Base-by-base conservation (phyloP, 2,797 vertebrate genomes). In the Poeciliopsis gracilis region DNA sequence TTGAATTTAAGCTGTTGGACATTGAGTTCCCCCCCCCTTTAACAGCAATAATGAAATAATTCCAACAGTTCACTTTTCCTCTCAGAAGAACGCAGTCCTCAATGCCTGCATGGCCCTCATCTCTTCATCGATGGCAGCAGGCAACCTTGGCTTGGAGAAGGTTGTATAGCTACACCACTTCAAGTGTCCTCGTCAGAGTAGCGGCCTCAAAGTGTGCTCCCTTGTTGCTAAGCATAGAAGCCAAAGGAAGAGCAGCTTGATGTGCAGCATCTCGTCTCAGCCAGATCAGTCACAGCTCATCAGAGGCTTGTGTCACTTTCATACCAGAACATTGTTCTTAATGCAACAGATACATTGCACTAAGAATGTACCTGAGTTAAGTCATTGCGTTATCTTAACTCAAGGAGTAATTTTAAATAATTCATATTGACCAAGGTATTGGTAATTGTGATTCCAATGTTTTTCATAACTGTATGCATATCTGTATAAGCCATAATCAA, bases 91-190 rank as follows among this genome's bases (percentile, higher is more conserved):
- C 89, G 87, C 79, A 82, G 55, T 33, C 79, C 79, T 91, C 82
- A 92, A 88, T 89, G 89, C 77, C 78, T 75, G 28, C 38, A 10
- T 1, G 38, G 63, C 72, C 76, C 59, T 85, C 77, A 38, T 77
- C 33, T 49, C 69, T 70, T 72, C 77, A 41, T 20, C 38, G 66
- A 45, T 67, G 36, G 55, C 77, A 12, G 79, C 81, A 15, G 25
- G 11, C 78, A 86, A 83, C 88, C 90, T 90, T 88, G 90, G 82
- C 78, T 86, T 91, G 72, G 90, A 89, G 88, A 90, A 84, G 82
- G 80, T 75, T 41, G 76, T 77, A 69, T 59, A 45, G 87, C 85
- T 84, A 84, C 77, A 85, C 86, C 90, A 89, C 89, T 93, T 87
- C 74, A 90, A 46, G 72, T 9, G 0, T 67, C 69, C 80, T 84